Percentiles rank a stretch among this genome's conserved stretches.
Evolutionary conservation across 2,113 vertebrate species (phyloP).

Genomic region (Orthonyx spaldingii): DNA sequence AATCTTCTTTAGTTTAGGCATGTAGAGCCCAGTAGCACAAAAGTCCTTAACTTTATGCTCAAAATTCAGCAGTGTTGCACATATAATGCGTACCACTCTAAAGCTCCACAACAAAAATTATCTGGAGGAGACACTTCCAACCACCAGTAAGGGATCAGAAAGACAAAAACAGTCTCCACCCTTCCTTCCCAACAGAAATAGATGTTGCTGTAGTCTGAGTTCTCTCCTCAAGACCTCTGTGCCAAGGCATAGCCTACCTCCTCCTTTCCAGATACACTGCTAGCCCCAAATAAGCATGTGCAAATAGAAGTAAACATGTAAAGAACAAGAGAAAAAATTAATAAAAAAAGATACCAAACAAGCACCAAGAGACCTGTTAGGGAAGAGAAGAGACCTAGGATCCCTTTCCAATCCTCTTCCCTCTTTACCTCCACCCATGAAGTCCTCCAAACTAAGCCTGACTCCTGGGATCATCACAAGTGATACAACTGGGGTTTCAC

Average conservation of each 20-base stretch:
- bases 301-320: background rate
- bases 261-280: background rate
- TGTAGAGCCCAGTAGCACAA: background rate
- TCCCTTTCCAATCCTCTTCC: background rate
- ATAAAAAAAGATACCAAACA: background rate
- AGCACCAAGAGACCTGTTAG: background rate
- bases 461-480: background rate
- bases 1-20: background rate
- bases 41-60: background rate
- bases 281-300: background rate
- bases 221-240: background rate
- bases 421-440: background rate
- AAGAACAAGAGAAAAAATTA: background rate
- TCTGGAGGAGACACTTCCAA: background rate
- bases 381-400: background rate
- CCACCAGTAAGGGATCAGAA: background rate
- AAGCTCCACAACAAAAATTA: background rate
- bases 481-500: background rate
- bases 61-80: background rate
- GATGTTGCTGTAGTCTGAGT: background rate
- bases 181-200: background rate
- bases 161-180: background rate
- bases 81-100: background rate
- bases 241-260: background rate
- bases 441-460: background rate